Conservation (phyloP, 1,140 invertebrate species). For the Drosophila sproati region DNA sequence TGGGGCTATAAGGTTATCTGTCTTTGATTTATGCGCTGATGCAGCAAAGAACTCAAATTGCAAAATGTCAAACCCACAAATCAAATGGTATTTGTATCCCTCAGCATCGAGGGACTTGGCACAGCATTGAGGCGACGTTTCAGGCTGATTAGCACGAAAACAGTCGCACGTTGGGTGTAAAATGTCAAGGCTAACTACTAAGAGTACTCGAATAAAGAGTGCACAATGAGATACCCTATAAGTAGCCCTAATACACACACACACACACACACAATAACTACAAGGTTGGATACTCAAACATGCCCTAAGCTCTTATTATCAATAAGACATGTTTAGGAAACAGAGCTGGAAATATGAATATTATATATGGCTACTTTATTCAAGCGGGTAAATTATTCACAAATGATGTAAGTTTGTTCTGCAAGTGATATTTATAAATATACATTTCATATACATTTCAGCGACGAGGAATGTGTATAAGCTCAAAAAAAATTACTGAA, state of each 20-base stretch:
- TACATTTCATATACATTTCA: no score
- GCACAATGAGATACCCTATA: not conserved
- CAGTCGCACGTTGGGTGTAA: not conserved
- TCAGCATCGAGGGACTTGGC: constrained; percentile 38
- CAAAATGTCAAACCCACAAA: constrained; percentile 64
- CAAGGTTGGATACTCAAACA: not conserved
- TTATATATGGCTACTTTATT: no score
- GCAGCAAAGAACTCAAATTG: constrained; percentile 68
- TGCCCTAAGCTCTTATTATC: not conserved
- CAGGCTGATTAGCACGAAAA: constrained; percentile 20
- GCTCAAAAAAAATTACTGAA: no score
- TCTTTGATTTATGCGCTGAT: constrained; percentile 66
- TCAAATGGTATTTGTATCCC: constrained; percentile 68
- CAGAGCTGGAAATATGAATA: no score
- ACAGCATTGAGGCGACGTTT: constrained; percentile 31
- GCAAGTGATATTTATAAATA: no score
- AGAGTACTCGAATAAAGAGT: not conserved
- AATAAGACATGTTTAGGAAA: no score
- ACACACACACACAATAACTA: not conserved
- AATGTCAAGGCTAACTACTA: constrained; percentile 8
- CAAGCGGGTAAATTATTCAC: no score
- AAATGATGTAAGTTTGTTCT: no score
- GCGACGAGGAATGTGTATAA: no score
- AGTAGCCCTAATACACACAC: not conserved
- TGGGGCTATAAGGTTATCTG: constrained; percentile 3